Base-by-base conservation (phyloP, 2,797 vertebrate species). In the Siniperca obscura region DNA sequence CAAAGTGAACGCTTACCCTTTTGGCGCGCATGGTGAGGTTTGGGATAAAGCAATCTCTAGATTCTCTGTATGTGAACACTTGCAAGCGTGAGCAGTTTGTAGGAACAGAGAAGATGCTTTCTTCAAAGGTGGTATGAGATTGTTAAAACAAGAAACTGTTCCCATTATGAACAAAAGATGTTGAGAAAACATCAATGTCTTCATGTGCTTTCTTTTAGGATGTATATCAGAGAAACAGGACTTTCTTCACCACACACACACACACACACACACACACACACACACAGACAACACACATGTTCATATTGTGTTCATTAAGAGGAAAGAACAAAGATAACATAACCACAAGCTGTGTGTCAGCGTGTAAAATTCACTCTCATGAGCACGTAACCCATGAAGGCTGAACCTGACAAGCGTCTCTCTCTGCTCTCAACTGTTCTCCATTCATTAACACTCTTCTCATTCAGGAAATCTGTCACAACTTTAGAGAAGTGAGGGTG, bases 381-480 rank as follows among this genome's bases (percentile, higher is more conserved):
- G 42, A 70, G 48, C 78, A 25, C 60, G 38, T 36, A 79, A 56
- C 42, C 68, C 53, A 38, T 81, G 79, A 86, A 59, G 80, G 71
- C 48, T 70, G 67, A 70, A 53, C 61, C 64, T 79, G 72, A 78
- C 72, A 61, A 78, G 77, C 21, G 0, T 81, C 70, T 81, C 62
- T 75, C 13, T 68, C 50, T 13, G 60, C 57, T 42, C 34, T 82
- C 17, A 5, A 56, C 55, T 65, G 55, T 57, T 81, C 55, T 76
- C 75, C 80, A 83, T 88, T 92, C 88, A 89, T 93, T 93, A 92
- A 83, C 83, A 78, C 77, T 72, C 80, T 38, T 73, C 67, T 85
- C 88, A 91, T 92, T 92, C 81, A 90, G 79, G 73, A 89, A 89
- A 77, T 82, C 16, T 84, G 59, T 84, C 79, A 66, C 80, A 90